These are phyloP conservation scores for Cyprinodon diabolis DNA, from an alignment of 2,797 vertebrate genomes.

Conservation along the genomic window DNA sequence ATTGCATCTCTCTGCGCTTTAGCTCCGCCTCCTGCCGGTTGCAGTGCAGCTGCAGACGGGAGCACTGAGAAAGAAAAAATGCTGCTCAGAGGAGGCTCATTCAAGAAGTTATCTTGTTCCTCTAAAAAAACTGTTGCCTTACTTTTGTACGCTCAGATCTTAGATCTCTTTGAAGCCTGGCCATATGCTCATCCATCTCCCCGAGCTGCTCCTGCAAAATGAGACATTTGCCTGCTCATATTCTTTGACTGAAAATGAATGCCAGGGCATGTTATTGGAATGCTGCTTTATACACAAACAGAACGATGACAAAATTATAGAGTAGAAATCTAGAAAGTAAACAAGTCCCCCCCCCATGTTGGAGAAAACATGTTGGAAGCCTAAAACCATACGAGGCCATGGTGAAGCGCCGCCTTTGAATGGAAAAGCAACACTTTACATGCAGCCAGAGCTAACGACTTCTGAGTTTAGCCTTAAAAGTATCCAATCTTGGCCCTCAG, in stretches of 20 bases:
- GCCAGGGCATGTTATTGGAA: too few relatives aligned
- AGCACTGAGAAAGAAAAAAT: conserved; percentile 39
- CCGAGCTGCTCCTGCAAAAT: conserved; percentile 66
- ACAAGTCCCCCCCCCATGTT: too few relatives aligned
- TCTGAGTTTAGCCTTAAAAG: too few relatives aligned
- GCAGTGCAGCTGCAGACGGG: conserved; percentile 67
- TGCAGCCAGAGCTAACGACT: too few relatives aligned
- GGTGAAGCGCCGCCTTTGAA: too few relatives aligned
- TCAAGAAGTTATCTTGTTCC: not conserved
- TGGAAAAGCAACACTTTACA: too few relatives aligned
- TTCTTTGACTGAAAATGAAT: not conserved
- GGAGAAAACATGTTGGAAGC: too few relatives aligned
- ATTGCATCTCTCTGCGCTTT: conserved; percentile 69
- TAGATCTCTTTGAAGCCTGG: conserved; percentile 73
- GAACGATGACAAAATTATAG: too few relatives aligned
- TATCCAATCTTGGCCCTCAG: too few relatives aligned
- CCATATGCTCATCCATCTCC: conserved; percentile 69
- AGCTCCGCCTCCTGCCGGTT: conserved; percentile 74
- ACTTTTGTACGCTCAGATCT: conserved; percentile 72
- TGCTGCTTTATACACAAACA: not conserved
- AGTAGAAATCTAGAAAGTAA: too few relatives aligned
- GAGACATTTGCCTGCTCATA: too few relatives aligned
- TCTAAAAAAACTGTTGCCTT: not conserved
- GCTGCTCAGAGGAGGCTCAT: not conserved
- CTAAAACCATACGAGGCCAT: too few relatives aligned